phyloP scores from a whole-genome alignment of 2,888 invertebrate species.

The Acanthosepion pharaonis region DNA sequence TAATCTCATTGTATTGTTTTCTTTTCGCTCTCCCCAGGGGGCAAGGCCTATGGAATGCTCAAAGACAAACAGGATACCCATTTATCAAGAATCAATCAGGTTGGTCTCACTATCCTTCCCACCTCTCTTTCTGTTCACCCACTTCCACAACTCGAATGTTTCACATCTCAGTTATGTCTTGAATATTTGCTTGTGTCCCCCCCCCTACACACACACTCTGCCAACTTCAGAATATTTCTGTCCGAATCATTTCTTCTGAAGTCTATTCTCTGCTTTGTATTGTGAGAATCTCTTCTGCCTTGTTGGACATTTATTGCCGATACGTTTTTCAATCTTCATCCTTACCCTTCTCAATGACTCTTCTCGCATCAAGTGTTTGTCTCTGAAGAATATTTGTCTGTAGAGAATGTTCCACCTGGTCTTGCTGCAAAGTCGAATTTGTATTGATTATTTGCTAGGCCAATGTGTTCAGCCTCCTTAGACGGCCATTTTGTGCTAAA shows the following conservation, averaged over 20 bases:
- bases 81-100: constrained; percentile 61
- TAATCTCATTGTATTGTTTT: neutral
- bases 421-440: neutral
- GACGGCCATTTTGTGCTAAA: too few species aligned
- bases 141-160: neutral
- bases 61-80: constrained; percentile 56
- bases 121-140: neutral
- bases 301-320: neutral
- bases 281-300: neutral
- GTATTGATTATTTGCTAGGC: too few species aligned
- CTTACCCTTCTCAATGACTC: neutral
- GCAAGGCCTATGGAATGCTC: constrained; percentile 60
- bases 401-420: neutral
- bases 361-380: neutral
- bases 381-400: neutral
- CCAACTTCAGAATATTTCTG: neutral
- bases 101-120: neutral
- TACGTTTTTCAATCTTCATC: neutral
- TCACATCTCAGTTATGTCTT: neutral
- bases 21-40: constrained; percentile 56
- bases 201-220: neutral
- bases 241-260: neutral
- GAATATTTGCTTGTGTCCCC: neutral
- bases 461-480: too few species aligned
- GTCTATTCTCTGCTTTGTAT: neutral